Evolutionary conservation across 2,113 vertebrate species (phyloP), one percentile per base, ranked within the genome.

Genomic region (Petroica traversi): DNA sequence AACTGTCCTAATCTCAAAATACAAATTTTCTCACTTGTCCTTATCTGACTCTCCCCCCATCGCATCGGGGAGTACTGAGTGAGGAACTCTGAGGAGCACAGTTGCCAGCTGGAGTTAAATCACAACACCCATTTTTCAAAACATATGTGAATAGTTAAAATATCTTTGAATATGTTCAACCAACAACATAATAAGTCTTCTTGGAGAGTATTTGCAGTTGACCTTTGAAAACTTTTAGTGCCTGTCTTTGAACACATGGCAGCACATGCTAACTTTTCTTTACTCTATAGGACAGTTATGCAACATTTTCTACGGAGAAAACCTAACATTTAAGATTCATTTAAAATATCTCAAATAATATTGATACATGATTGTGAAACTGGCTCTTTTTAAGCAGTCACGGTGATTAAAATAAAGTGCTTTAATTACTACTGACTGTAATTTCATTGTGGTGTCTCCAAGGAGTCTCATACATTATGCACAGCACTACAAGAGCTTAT

Each of bases 51-150:
- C n/a, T 40, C n/a, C 8, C 20, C 17, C 15, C 19, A 25, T 55
- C 6, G 16, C 64, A 14, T 9, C 0, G 0, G 4, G 28, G 7
- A 9, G 11, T 12, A 24, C 12, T 41, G 34, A 34, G 25, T 4
- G 3, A 79, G 34, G 40, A 55, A 13, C 16, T 41, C n/a, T 6
- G 8, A 24, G 16, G 24, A 79, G 11, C 2, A 63, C 14, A 55
- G 57, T 5, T 63, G 20, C 17, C 29, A 46, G 17, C 17, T 41
- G 17, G 14, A 17, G 11, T 63, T 48, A 63, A 28, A 38, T 4
- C 11, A 8, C 0, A 0, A 16, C 24, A 40, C 5, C 6, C 9
- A 26, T 62, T 86, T 76, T 48, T 52, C 10, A 62, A 86, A 87
- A 66, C 7, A 52, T 17, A 28, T 10, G 8, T 6, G 19, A 77